Conservation (phyloP, 2,113 vertebrate species). For the Corythornis vintsioides region DNA sequence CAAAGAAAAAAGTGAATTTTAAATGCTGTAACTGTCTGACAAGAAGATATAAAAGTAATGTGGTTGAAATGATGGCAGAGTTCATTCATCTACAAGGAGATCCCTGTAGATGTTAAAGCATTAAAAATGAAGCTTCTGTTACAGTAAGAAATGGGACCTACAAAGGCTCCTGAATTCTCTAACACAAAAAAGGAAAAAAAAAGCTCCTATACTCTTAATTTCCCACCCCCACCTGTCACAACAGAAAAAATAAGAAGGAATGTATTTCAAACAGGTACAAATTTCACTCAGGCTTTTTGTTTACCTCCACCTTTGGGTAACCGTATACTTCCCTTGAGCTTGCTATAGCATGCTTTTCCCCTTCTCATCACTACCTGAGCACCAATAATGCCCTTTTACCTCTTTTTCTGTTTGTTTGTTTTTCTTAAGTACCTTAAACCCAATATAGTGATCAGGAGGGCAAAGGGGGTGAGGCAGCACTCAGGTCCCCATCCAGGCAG, state of each 20-base stretch:
- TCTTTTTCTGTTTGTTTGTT: constrained; percentile 36
- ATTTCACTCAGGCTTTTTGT: not conserved
- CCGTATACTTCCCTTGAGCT: not conserved
- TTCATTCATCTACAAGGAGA: not conserved
- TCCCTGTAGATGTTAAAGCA: not conserved
- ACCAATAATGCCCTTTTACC: not conserved
- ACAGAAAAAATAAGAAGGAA: not conserved
- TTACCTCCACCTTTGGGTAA: constrained; percentile 17
- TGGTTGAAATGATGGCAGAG: not conserved
- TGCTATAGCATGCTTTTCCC: not conserved
- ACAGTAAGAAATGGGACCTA: not conserved
- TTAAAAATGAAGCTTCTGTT: not conserved
- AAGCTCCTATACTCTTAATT: not conserved
- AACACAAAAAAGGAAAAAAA: not conserved
- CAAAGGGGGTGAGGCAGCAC: not conserved
- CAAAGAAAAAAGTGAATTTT: constrained; percentile 37
- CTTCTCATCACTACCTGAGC: not conserved
- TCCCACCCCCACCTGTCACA: accelerated
- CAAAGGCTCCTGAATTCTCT: not conserved
- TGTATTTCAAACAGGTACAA: not conserved
- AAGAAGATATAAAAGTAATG: constrained; percentile 9
- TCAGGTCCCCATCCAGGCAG: not conserved
- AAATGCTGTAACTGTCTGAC: not conserved
- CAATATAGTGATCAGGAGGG: not conserved
- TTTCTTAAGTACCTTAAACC: constrained; percentile 27